Evolutionary conservation across 1,140 invertebrate genomes (phyloP), one percentile per base, ranked within the genome.

Genomic region (Cydia fagiglandana): DNA sequence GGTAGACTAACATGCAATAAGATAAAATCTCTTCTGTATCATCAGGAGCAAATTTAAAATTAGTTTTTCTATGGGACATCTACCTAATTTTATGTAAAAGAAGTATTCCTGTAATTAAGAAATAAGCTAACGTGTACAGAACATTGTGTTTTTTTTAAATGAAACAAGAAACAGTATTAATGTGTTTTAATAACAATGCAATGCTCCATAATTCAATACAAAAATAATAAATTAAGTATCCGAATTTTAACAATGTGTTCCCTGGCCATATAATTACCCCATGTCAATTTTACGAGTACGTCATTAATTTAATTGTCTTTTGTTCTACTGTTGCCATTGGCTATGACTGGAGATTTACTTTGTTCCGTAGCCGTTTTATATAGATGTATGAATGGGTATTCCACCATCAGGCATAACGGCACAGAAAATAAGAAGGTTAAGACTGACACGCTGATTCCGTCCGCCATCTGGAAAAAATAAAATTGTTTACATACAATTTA

Each of bases 271-370:
- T 41, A 50, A 53, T 17, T 70, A 70, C 30, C 66, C 66, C 38
- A 38, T 70, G 66, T 24, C 66, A 38, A 38, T 45, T 9, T 34
- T 41, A n/a, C 10, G 5, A 17, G 2, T 17, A n/a, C n/a, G 34
- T 70, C 66, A 20, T 70, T 2, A 70, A 24, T 61, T 70, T 38
- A 70, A 70, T 45, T 70, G 17, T 70, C 66, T 70, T 70, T 70
- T 70, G 66, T 70, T 24, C 17, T 70, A 9, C 66, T 45, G n/a
- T 10, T 38, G 66, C 66, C 34, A 70, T 70, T 41, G 66, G 34
- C 34, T 38, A 20, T n/a, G n/a, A 70, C 17, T 3, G 15, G n/a
- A 70, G 30, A 13, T 38, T 41, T 41, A 70, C 1, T 38, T 45
- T 17, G 34, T 70, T 34, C 34, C 9, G n/a, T 70, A 17, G 34